A percentile compares a stretch with the other conserved stretches of the same genome.
These are phyloP conservation scores for Cephus rjabovi DNA, from an alignment of 2,888 invertebrate genomes.

Conservation along the genomic window DNA sequence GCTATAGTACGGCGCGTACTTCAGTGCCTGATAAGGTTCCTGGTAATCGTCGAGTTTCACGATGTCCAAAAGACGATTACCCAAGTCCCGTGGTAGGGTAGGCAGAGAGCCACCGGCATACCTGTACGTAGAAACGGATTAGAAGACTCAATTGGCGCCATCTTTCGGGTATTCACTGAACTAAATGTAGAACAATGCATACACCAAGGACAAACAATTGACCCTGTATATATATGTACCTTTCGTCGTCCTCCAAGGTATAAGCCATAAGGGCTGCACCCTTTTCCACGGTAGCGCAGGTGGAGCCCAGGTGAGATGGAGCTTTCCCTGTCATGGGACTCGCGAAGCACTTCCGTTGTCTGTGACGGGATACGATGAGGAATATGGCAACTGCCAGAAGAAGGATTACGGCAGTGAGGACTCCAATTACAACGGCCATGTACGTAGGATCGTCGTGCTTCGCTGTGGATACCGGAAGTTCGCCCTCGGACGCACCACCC, in stretches of 20 bases:
- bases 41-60: slow-evolving; percentile 81
- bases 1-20: slow-evolving; percentile 81
- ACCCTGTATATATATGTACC: slow-evolving; percentile 37
- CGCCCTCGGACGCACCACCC: slow-evolving; percentile 61
- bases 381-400: slow-evolving; percentile 79
- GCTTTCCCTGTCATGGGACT: slow-evolving; percentile 76
- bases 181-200: neutral
- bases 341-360: slow-evolving; percentile 79
- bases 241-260: slow-evolving; percentile 63
- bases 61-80: slow-evolving; percentile 71
- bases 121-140: slow-evolving; percentile 31
- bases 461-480: slow-evolving; percentile 76
- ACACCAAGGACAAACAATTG: neutral
- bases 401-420: slow-evolving; percentile 79
- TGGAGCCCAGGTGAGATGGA: slow-evolving; percentile 64
- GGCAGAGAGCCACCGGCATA: slow-evolving; percentile 63
- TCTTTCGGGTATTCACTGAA: neutral
- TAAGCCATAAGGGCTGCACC: slow-evolving; percentile 65
- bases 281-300: slow-evolving; percentile 66
- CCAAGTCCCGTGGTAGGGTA: slow-evolving; percentile 66
- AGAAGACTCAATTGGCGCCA: neutral
- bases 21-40: slow-evolving; percentile 82
- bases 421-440: slow-evolving; percentile 83
- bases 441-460: slow-evolving; percentile 79
- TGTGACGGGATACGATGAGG: slow-evolving; percentile 78